Base-by-base conservation (phyloP, 1,140 invertebrate species). In the Bombyx mori region DNA sequence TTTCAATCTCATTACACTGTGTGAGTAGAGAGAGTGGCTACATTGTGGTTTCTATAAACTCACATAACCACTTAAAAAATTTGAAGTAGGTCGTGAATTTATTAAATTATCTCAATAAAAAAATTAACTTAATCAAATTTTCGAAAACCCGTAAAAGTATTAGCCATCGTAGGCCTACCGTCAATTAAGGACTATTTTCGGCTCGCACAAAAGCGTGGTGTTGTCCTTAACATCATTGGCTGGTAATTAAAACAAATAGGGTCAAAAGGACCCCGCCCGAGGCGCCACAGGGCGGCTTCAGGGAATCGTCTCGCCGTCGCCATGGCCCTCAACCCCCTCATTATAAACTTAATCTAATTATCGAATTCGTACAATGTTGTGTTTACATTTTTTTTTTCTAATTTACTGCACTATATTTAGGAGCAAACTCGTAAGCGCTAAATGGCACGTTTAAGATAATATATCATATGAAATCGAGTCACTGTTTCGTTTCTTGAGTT, bases 341-440 rank as follows among this genome's bases (percentile, higher is more conserved):
- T 87, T 87, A 87, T 77, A 76, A 82, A 74, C 73, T 82, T 87
- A 87, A 87, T 87, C 84, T 87, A 86, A 85, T 87, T 87, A 87
- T 87, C 82, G 77, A 87, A 87, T 85, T 87, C 77, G 72, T 85
- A 87, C 84, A 85, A 87, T 84, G 82, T 87, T 84, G 71, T 87
- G 82, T 84, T 87, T 87, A 87, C 84, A 84, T 83, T 81, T 85
- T 56, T 51, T 86, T 86, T 87, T 84, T 80, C 78, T 83, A 76
- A 85, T 84, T 79, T 77, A 56, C 66, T 65, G 75, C 79, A 80
- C 82, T 87, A 85, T 87, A 84, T 72, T 87, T 87, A 84, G 75
- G 74, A 73, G 65, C 78, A 73, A 75, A 82, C 71, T 77, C 72
- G 78, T 75, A 86, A 85, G 83, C 81, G 84, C 75, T 87, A 87